These are phyloP conservation scores for Cladorhizidae sp. DNA, from an alignment of 37 sponge, comb jelly and placozoan species.

Conservation along the genomic window DNA sequence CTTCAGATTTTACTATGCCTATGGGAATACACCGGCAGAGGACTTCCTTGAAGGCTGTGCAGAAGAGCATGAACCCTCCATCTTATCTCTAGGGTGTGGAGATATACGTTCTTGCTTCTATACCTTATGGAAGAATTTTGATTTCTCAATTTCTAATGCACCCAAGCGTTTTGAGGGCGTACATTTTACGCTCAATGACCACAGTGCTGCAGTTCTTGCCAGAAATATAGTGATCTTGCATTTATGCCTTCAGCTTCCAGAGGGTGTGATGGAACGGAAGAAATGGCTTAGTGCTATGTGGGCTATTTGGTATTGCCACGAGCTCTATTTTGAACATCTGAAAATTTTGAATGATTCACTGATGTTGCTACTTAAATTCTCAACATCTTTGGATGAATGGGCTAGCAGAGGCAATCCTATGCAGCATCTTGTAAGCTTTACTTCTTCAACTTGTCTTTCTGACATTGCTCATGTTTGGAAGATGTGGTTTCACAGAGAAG, in stretches of 20 bases:
- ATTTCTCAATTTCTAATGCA: neutral
- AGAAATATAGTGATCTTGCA: slow-evolving; percentile 50
- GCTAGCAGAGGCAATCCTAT: neutral
- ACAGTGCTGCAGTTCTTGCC: slow-evolving; percentile 43
- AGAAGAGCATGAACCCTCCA: neutral
- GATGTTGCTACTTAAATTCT: slow-evolving; percentile 2
- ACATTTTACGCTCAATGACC: slow-evolving; percentile 48
- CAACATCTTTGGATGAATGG: slow-evolving; percentile 13
- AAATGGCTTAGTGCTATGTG: slow-evolving; percentile 49
- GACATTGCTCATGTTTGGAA: slow-evolving; percentile 17
- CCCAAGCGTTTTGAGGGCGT: slow-evolving; percentile 36
- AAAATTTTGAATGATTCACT: slow-evolving; percentile 12
- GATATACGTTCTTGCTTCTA: slow-evolving; percentile 61
- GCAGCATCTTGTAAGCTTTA: neutral
- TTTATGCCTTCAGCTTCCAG: slow-evolving; percentile 1
- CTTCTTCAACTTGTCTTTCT: neutral
- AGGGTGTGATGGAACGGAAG: neutral
- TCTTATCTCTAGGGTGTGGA: slow-evolving; percentile 51
- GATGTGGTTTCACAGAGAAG: slow-evolving; percentile 16
- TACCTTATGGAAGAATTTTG: slow-evolving; percentile 61
- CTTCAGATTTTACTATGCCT: slow-evolving; percentile 34
- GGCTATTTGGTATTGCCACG: slow-evolving; percentile 57
- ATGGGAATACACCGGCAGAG: slow-evolving; percentile 59
- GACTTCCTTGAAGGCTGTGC: slow-evolving; percentile 34
- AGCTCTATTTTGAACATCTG: slow-evolving; percentile 30